Conservation (phyloP, 2,113 vertebrate species). For the Vireo altiloquus region DNA sequence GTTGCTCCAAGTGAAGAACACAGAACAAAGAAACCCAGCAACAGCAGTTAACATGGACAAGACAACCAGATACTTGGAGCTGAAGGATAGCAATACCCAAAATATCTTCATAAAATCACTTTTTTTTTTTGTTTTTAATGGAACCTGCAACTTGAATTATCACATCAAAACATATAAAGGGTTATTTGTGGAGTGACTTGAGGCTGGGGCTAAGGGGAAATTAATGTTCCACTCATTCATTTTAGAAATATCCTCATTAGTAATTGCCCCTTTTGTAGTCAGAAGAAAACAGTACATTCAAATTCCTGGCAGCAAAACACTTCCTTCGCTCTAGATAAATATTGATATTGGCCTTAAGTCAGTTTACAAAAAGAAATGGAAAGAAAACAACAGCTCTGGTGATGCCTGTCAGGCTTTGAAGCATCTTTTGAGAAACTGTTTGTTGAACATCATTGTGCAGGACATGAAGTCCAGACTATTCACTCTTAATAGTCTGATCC, state of each 20-base stretch:
- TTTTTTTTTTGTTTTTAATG: not conserved
- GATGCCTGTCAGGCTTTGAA: conserved; percentile 15
- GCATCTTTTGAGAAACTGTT: conserved; percentile 13
- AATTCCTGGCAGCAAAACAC: conserved; percentile 56
- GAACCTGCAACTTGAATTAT: not conserved
- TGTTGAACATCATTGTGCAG: not conserved
- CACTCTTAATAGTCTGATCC: not conserved
- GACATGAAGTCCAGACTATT: not conserved
- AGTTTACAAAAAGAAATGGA: conserved; percentile 53
- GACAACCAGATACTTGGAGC: not conserved
- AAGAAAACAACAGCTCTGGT: conserved; percentile 38
- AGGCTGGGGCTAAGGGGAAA: not conserved
- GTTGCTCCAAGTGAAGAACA: not conserved
- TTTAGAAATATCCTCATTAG: conserved; percentile 59
- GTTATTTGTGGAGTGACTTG: not conserved
- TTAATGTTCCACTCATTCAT: conserved; percentile 60
- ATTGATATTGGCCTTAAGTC: conserved; percentile 66
- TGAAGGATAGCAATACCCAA: not conserved
- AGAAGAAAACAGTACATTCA: conserved; percentile 47
- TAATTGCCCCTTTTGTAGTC: conserved; percentile 44
- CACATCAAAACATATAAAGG: not conserved
- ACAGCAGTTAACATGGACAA: not conserved
- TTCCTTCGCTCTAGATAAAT: conserved; percentile 64
- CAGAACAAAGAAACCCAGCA: not conserved
- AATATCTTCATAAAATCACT: not conserved